These are phyloP conservation scores for Corbicula japonica DNA, from an alignment of 2,888 invertebrate genomes.

Conservation along the genomic window DNA sequence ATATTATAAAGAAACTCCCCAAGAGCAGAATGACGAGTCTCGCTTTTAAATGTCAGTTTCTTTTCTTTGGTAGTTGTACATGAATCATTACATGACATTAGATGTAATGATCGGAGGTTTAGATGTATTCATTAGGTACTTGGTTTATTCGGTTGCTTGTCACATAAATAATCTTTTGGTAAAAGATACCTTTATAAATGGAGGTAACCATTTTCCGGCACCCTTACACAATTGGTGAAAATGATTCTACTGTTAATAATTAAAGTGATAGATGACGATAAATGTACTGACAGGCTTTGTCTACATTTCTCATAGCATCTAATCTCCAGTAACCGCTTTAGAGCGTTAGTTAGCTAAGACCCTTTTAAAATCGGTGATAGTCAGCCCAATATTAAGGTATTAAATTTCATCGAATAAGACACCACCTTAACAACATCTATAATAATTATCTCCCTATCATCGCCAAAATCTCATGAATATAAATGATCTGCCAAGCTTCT, in stretches of 20 bases:
- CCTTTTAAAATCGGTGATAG: conserved; percentile 21
- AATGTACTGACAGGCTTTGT: conserved; percentile 37
- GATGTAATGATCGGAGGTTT: no score
- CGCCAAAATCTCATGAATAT: conserved; percentile 66
- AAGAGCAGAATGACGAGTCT: no score
- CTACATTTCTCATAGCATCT: conserved; percentile 18
- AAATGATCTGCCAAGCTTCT: conserved; percentile 63
- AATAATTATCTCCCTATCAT: conserved; percentile 62
- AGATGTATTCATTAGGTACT: no score
- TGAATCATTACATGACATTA: no score
- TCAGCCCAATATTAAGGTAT: conserved; percentile 46
- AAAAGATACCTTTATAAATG: conserved; percentile 1
- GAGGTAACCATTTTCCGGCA: not conserved
- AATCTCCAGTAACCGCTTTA: conserved; percentile 48
- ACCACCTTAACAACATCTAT: conserved; percentile 46
- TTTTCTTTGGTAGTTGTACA: no score
- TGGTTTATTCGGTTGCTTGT: no score
- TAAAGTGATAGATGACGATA: conserved; percentile 51
- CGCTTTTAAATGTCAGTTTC: no score
- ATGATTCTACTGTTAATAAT: conserved; percentile 22
- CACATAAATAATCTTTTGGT: conserved; percentile 23
- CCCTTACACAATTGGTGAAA: conserved; percentile 17
- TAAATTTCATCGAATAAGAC: conserved; percentile 54
- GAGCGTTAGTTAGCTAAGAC: conserved; percentile 6
- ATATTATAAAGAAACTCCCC: no score